Evolutionary conservation across 92 coral and sea anemone species (phyloP).

Genomic region (Blastomussa wellsi): DNA sequence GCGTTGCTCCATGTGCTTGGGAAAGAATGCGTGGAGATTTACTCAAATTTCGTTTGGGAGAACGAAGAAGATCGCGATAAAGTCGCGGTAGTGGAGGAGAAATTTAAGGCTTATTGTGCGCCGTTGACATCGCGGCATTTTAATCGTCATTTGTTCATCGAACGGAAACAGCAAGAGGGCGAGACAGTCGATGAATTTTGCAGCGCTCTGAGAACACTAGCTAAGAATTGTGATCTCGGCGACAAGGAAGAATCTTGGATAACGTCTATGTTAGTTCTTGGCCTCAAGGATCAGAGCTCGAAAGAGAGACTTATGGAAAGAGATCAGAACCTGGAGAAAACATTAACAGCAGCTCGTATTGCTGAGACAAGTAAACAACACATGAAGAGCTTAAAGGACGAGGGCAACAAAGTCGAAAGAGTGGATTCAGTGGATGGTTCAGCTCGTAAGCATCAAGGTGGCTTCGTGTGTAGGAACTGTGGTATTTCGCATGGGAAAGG

Average conservation of each 20-base stretch:
- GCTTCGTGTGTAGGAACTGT: not conserved
- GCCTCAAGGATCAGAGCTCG: constrained; percentile 34
- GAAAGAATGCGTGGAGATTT: no score
- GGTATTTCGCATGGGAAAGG: not conserved
- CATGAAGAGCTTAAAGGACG: not conserved
- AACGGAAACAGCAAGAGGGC: constrained; percentile 46
- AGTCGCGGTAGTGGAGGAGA: constrained; percentile 33
- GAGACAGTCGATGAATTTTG: constrained; percentile 39
- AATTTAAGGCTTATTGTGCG: constrained; percentile 44
- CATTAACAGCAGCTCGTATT: no score
- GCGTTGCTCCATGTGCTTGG: no score
- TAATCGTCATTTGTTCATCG: constrained; percentile 45
- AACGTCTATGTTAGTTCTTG: constrained; percentile 46
- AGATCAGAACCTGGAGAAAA: no score
- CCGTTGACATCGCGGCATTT: no score
- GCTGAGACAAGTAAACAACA: no score
- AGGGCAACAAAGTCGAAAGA: not conserved
- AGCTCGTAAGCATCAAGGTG: not conserved
- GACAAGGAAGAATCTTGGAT: constrained; percentile 44
- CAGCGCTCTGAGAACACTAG: constrained; percentile 34
- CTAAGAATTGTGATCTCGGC: constrained; percentile 36
- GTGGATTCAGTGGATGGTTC: not conserved
- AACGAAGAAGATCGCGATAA: constrained; percentile 39
- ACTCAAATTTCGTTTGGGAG: no score
- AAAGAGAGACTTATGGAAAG: no score